These are phyloP conservation scores for Tipula helvola DNA, from an alignment of 2,888 invertebrate species.

Conservation along the genomic window DNA sequence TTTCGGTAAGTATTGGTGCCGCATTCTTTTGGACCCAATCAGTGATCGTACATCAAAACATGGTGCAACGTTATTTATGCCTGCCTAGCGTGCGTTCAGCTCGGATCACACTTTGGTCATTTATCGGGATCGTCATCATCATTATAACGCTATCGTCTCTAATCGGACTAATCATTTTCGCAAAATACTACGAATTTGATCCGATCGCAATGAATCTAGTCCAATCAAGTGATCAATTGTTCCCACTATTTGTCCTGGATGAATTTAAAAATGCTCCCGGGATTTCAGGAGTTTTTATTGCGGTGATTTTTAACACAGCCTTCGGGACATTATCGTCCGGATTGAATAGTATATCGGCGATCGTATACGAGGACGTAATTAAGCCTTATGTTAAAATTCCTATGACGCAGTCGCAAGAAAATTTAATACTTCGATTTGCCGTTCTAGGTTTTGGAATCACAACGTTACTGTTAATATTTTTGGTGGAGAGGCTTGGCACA, in stretches of 20 bases:
- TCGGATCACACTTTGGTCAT: background rate
- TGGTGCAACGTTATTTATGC: background rate
- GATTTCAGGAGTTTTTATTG: background rate
- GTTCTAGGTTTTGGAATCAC: background rate
- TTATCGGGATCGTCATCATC: background rate
- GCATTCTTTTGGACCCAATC: constrained; percentile 5
- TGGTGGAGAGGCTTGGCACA: background rate
- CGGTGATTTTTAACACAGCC: background rate
- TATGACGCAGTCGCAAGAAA: background rate
- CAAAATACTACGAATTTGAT: background rate
- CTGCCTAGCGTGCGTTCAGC: background rate
- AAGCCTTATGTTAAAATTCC: background rate
- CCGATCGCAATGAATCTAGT: background rate
- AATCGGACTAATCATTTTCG: background rate
- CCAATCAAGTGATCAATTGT: background rate
- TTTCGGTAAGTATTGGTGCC: background rate
- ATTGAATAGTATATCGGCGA: background rate
- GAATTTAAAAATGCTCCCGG: background rate
- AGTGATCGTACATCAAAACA: background rate
- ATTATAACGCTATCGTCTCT: background rate
- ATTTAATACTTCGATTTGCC: background rate
- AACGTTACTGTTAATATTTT: background rate
- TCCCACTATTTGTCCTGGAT: background rate
- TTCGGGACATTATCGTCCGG: background rate
- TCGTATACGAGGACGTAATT: background rate